Percentiles rank a stretch among this genome's conserved stretches.
Evolutionary conservation across 2,888 invertebrate species (phyloP).

Genomic region (Phyllotreta cruciferae): DNA sequence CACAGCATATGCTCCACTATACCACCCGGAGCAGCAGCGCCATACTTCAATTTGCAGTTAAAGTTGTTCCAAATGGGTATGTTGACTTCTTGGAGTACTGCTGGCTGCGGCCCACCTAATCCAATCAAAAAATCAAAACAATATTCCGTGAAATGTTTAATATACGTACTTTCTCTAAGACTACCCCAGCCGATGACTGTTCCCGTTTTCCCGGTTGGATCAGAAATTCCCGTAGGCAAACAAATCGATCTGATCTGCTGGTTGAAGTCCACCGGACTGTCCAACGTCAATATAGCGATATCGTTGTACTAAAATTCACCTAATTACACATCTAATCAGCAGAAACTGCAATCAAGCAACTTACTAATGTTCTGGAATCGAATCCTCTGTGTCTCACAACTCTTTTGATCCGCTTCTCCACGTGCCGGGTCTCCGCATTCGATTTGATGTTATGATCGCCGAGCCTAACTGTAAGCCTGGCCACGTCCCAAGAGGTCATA

Average conservation of each 20-base stretch:
- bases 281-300: slow-evolving; percentile 80
- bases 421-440: slow-evolving; percentile 75
- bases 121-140: slow-evolving; percentile 13
- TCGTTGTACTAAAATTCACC: slow-evolving; percentile 75
- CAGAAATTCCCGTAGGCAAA: slow-evolving; percentile 66
- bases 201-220: slow-evolving; percentile 74
- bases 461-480: slow-evolving; percentile 78
- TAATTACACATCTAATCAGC: slow-evolving; percentile 8
- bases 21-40: slow-evolving; percentile 86
- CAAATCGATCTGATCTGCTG: slow-evolving; percentile 81
- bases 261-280: slow-evolving; percentile 76
- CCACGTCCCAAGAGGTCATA: slow-evolving; percentile 90
- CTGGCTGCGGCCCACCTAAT: slow-evolving; percentile 82
- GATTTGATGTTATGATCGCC: slow-evolving; percentile 86
- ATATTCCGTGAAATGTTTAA: neutral
- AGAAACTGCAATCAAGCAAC: neutral
- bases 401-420: slow-evolving; percentile 80
- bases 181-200: slow-evolving; percentile 93
- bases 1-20: slow-evolving; percentile 89
- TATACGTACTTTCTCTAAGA: slow-evolving; percentile 76
- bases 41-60: slow-evolving; percentile 82
- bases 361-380: slow-evolving; percentile 80
- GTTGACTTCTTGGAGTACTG: slow-evolving; percentile 80
- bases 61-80: slow-evolving; percentile 84
- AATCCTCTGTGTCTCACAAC: slow-evolving; percentile 87